Evolutionary conservation across 2,888 invertebrate species (phyloP), one percentile per base, ranked within the genome.

Genomic region (Amorpha juglandis): DNA sequence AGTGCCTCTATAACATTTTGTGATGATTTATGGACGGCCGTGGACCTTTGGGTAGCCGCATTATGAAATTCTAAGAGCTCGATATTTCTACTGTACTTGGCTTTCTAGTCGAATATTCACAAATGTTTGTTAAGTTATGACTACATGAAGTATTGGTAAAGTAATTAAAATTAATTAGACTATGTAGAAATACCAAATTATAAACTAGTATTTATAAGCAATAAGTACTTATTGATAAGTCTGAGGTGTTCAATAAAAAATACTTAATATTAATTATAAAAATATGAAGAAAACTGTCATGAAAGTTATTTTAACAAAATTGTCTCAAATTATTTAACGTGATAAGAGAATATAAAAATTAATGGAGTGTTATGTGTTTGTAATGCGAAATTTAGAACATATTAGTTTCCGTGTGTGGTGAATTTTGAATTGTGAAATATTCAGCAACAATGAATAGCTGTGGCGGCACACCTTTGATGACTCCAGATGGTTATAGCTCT

Each of bases 401-500:
- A 38, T 16, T 3, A 9, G 45, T 42, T 52, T 38, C 42, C 27
- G 21, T 52, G n/a, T 27, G 9, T 53, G 53, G 33, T 27, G 27
- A 6, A 11, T 42, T n/a, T n/a, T 42, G 35, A 14, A 27, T 19
- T 6, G 14, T 33, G 48, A 14, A 14, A 51, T n/a, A 51, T n/a
- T 38, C 47, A 27, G 50, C 21, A 55, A 63, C 47, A 51, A 67
- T 67, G 67, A 33, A 66, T 38, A 86, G 82, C 73, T 83, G 82
- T 50, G 91, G 92, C 0, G 88, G 85, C 14, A 93, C 93, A 0
- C 93, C 93, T 8, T 75, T 93, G 70, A 91, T 93, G 88, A 89
- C 91, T 2, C 93, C 93, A 0, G 93, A 93, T 83, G 93, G 93
- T 1, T 93, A 93, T 80, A 88, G 89, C 83, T 87, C 84, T 68